phyloP scores from a whole-genome alignment of 2,113 vertebrate species.

The Psilopogon haemacephalus region DNA sequence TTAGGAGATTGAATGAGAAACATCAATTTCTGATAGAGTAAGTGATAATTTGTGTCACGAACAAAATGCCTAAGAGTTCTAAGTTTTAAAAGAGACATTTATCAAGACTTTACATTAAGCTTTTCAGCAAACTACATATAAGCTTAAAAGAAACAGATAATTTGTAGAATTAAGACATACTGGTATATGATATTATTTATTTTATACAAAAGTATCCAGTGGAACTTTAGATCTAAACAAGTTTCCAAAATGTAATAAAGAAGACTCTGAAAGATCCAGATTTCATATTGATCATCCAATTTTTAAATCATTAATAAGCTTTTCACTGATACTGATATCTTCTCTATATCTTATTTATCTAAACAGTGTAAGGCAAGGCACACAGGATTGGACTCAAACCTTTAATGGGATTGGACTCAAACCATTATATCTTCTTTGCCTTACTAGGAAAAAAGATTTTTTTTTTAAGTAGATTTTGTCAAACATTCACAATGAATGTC shows the following conservation, averaged over 20 bases:
- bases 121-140: not conserved
- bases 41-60: not conserved
- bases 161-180: not conserved
- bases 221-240: not conserved
- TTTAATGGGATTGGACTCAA: not conserved
- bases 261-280: not conserved
- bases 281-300: not conserved
- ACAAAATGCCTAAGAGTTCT: not conserved
- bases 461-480: not conserved
- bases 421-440: not conserved
- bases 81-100: not conserved
- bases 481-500: not conserved
- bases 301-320: not conserved
- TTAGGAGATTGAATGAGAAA: not conserved
- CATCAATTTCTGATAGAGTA: not conserved
- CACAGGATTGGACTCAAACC: not conserved
- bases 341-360: not conserved
- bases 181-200: not conserved
- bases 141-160: not conserved
- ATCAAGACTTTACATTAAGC: not conserved
- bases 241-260: not conserved
- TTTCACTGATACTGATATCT: not conserved
- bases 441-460: not conserved
- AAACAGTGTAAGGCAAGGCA: not conserved
- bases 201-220: not conserved